A percentile compares a stretch with the other conserved stretches of the same genome.
These are phyloP conservation scores for Anser brachyrhynchus DNA, from an alignment of 2,113 vertebrate genomes.

Conservation along the genomic window DNA sequence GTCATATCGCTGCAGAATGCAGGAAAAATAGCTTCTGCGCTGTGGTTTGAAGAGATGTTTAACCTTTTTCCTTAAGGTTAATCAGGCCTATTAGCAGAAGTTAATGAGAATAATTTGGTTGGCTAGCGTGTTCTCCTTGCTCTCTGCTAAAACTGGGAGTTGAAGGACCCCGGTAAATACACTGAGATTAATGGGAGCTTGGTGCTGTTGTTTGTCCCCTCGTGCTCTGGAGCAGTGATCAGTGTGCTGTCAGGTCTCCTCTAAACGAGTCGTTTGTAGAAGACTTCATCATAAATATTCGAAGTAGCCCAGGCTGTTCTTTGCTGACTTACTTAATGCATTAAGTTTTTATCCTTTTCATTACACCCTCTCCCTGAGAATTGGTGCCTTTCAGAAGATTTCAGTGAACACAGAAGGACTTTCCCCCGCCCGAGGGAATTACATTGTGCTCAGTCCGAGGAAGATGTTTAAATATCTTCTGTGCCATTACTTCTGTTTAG, in stretches of 20 bases:
- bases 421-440: background rate
- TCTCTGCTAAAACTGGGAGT: background rate
- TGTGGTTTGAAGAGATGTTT: constrained; percentile 1
- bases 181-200: background rate
- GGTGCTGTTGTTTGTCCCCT: background rate
- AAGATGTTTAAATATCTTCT: constrained; percentile 22
- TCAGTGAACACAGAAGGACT: background rate
- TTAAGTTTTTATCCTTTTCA: constrained; percentile 22
- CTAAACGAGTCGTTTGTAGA: background rate
- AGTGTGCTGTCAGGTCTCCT: background rate
- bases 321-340: background rate
- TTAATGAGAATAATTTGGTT: constrained; percentile 54
- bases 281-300: constrained; percentile 43
- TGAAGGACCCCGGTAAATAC: background rate
- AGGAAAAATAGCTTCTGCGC: background rate
- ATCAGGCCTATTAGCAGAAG: constrained; percentile 38
- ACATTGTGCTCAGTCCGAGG: accelerated
- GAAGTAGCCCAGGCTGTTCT: background rate
- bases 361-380: background rate
- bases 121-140: background rate
- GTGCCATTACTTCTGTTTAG: constrained; percentile 1
- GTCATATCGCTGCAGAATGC: background rate
- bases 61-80: constrained; percentile 56
- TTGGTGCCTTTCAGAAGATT: background rate
- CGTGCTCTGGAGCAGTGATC: background rate